Base-by-base conservation (phyloP, 1,140 invertebrate species). In the Lasaia peninsularis region DNA sequence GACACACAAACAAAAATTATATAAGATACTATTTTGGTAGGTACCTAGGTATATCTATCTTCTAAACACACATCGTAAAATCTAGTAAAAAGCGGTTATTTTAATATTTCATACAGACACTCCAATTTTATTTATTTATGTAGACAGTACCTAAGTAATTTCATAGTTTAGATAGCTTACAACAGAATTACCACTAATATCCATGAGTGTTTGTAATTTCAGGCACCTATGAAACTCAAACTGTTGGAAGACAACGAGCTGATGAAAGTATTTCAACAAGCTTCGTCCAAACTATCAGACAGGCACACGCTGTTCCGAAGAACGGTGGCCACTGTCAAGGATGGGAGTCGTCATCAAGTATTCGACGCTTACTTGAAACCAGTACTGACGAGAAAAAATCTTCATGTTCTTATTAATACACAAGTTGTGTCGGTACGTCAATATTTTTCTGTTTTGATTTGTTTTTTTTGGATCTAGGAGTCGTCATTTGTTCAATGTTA, bases 341-440 rank as follows among this genome's bases (percentile, higher is more conserved):
- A 93, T 32, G 95, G 95, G 0, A 72, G 90, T 0, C 86, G 96
- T n/a, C 92, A 93, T 82, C 94, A 92, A 59, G 92, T 92, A 7
- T 90, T 88, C 34, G 90, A 93, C n/a, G 90, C 90, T 0, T 95
- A 95, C 77, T 75, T 97, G 1, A 89, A 91, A 52, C 91, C 93
- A n/a, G 91, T 90, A 2, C 78, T 93, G 62, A 90, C 92, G 24
- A 88, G 93, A 56, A 75, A 74, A 24, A 97, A 96, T 75, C 78
- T 97, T 1, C 92, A 94, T 34, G 91, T 96, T 1, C 66, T 95
- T 31, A 89, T 92, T 0, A 92, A 94, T 28, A 93, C 94, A 0
- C 79, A 93, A 28, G 94, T 92, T 0, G 58, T 88, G 50, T 81
- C 83, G 0, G 85, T 88, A 52, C 74, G 92, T 80, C 37, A 34